A percentile compares a stretch with the other conserved stretches of the same genome.
Conservation (phyloP, 1,140 invertebrate species). For the Andrena cerasifolii region DNA sequence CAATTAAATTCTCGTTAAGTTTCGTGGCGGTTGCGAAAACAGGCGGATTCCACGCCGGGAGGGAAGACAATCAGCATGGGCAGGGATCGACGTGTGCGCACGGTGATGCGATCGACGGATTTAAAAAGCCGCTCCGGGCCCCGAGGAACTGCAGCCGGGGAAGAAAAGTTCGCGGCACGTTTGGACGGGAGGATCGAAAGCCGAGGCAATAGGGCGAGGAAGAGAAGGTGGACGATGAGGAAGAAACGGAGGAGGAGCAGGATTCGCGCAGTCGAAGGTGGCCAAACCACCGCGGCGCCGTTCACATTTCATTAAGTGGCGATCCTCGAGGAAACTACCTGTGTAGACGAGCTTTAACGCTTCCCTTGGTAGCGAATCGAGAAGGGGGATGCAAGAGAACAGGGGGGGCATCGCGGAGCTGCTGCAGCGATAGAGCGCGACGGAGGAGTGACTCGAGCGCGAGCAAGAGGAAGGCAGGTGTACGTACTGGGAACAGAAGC, state of each 20-base stretch:
- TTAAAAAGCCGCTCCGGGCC: not conserved
- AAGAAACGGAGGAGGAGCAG: conserved; percentile 14
- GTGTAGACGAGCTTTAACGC: conserved; percentile 41
- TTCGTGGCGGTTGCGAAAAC: not conserved
- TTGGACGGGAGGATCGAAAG: not conserved
- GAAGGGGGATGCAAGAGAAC: not conserved
- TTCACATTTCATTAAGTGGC: conserved; percentile 62
- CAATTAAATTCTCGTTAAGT: conserved; percentile 43
- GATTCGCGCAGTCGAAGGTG: conserved; percentile 42
- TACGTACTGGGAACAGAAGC: conserved; percentile 41
- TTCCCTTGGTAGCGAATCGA: not conserved
- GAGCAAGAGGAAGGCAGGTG: conserved; percentile 19
- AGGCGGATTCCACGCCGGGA: not conserved
- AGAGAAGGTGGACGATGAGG: not conserved
- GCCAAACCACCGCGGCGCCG: conserved; percentile 52
- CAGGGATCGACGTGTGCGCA: not conserved
- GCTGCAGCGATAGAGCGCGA: not conserved
- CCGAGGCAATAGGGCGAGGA: not conserved
- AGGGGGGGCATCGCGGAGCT: too few species aligned
- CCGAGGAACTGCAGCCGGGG: not conserved
- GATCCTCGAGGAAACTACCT: conserved; percentile 52
- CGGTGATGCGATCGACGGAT: not conserved
- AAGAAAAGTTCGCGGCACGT: not conserved
- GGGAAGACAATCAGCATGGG: not conserved
- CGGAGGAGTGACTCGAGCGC: not conserved